These are phyloP conservation scores for Dallia pectoralis DNA, from an alignment of 2,797 vertebrate species.

Conservation along the genomic window DNA sequence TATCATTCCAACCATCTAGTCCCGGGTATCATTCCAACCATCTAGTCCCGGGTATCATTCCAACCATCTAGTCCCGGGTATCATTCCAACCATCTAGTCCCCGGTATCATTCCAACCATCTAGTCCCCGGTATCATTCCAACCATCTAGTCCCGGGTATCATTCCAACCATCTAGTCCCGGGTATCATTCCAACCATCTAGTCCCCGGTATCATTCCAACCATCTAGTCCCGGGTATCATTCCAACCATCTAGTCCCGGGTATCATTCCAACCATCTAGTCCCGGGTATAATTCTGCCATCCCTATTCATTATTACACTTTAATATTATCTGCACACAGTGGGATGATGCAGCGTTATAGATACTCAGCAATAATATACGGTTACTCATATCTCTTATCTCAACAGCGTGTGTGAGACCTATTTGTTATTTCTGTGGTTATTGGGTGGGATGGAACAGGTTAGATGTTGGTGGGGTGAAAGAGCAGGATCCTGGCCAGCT, in stretches of 20 bases:
- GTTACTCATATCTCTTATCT: background rate
- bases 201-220: background rate
- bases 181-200: background rate
- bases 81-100: background rate
- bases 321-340: too few species aligned
- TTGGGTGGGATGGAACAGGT: slow-evolving; percentile 1
- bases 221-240: background rate
- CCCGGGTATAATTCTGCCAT: too few species aligned
- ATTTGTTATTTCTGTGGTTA: background rate
- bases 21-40: background rate
- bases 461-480: background rate
- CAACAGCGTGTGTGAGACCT: slow-evolving; percentile 12
- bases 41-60: background rate
- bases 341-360: background rate
- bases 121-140: background rate
- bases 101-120: background rate
- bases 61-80: background rate
- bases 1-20: background rate
- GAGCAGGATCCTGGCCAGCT: slow-evolving; percentile 22
- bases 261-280: background rate
- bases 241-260: background rate
- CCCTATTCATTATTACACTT: background rate
- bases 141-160: background rate
- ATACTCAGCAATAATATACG: background rate
- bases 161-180: background rate